These are phyloP conservation scores for Poeciliopsis occidentalis DNA, from an alignment of 2,113 vertebrate genomes.

Conservation along the genomic window DNA sequence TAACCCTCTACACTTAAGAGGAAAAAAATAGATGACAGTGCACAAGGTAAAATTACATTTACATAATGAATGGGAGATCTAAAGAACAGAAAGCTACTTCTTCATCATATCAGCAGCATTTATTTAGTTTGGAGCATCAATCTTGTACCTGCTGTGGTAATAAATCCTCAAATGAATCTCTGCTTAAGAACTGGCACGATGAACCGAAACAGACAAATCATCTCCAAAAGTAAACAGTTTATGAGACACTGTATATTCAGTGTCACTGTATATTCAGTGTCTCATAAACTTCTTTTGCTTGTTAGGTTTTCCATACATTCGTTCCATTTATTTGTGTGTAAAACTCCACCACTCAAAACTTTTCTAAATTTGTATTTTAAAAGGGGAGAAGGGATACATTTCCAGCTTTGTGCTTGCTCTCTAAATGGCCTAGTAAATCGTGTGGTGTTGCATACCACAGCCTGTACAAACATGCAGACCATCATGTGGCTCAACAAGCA, in stretches of 20 bases:
- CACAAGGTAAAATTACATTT: neutral
- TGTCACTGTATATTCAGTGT: neutral
- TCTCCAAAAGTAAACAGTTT: neutral
- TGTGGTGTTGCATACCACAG: constrained; percentile 41
- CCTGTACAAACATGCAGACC: constrained; percentile 51
- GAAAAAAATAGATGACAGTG: neutral
- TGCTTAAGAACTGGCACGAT: constrained; percentile 22
- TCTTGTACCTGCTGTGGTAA: constrained; percentile 38
- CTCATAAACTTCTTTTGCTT: constrained; percentile 1
- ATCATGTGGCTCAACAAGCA: constrained; percentile 3
- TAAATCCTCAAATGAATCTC: constrained; percentile 28
- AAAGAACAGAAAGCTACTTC: neutral
- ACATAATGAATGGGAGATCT: neutral
- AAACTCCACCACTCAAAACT: neutral
- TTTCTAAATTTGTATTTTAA: neutral
- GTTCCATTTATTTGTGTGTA: neutral
- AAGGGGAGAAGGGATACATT: neutral
- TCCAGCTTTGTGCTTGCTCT: neutral
- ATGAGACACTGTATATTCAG: neutral
- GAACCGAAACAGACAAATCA: constrained; percentile 33
- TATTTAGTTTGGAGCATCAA: constrained; percentile 13
- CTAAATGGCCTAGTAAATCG: neutral
- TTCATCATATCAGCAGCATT: constrained; percentile 11
- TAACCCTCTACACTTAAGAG: neutral
- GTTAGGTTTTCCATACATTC: constrained; percentile 1